Evolutionary conservation across 2,888 invertebrate species (phyloP).

Genomic region (Chaetogeoica ovagalla): DNA sequence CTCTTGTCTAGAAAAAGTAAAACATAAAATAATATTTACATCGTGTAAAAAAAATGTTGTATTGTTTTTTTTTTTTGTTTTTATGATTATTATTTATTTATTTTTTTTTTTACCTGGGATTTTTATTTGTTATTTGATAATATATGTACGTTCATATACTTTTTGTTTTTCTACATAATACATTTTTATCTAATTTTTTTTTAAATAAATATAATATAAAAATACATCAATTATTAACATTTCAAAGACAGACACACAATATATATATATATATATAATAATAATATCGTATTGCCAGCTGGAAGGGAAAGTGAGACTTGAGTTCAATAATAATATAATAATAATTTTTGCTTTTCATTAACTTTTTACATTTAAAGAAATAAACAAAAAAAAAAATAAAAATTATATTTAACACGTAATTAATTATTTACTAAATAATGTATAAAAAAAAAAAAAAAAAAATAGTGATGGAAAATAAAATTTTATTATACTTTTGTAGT

Average conservation of each 20-base stretch:
- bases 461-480: conserved; percentile 42
- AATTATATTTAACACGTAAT: conserved; percentile 30
- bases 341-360: conserved; percentile 39
- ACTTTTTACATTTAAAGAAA: conserved; percentile 5
- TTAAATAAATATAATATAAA: neutral
- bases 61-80: conserved; percentile 28
- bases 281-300: conserved; percentile 44
- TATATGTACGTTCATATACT: neutral
- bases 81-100: conserved; percentile 18
- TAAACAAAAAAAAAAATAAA: neutral
- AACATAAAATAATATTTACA: conserved; percentile 17
- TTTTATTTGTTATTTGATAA: conserved; percentile 23
- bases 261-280: conserved; percentile 16
- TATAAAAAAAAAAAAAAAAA: neutral
- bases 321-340: conserved; percentile 34
- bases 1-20: conserved; percentile 45
- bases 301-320: conserved; percentile 48
- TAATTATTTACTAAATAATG: conserved; percentile 36
- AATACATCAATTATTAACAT: conserved; percentile 1
- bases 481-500: conserved; percentile 43
- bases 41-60: conserved; percentile 21
- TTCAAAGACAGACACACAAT: conserved; percentile 28
- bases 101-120: conserved; percentile 26
- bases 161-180: conserved; percentile 19
- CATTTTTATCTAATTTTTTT: conserved; percentile 9